phyloP scores from a whole-genome alignment of 2,113 vertebrate genomes.

The Poeciliopsis turrubarensis region DNA sequence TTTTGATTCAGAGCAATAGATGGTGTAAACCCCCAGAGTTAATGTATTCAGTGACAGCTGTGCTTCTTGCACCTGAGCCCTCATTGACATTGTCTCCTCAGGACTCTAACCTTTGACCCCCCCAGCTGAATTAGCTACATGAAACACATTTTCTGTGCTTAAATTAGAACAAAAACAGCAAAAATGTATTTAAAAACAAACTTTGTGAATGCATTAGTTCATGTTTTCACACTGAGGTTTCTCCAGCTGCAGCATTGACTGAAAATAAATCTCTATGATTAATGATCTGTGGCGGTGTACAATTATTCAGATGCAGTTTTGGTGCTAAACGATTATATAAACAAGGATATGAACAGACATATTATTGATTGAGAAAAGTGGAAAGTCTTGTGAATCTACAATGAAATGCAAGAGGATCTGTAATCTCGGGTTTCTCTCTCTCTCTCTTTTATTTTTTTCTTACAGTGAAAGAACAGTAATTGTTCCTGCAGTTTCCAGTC shows the following conservation, averaged over 20 bases:
- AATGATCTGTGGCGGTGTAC: background rate
- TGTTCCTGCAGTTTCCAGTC: background rate
- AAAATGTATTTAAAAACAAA: background rate
- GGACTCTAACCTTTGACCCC: constrained; percentile 49
- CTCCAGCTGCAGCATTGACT: background rate
- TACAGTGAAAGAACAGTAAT: background rate
- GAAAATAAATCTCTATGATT: background rate
- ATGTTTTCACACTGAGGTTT: background rate
- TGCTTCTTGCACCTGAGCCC: constrained; percentile 53
- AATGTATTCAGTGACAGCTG: constrained; percentile 23
- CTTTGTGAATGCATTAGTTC: background rate
- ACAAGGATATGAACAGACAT: background rate
- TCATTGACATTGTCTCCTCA: constrained; percentile 47
- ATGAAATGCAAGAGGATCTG: too few species aligned
- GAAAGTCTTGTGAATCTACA: too few species aligned
- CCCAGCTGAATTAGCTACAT: constrained; percentile 45
- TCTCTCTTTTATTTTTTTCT: background rate
- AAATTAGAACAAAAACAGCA: constrained; percentile 29
- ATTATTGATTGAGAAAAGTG: too few species aligned
- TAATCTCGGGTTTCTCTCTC: too few species aligned
- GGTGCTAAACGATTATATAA: too few species aligned
- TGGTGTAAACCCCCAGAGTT: constrained; percentile 7
- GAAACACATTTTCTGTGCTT: constrained; percentile 3
- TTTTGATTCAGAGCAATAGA: background rate
- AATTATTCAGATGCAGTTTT: too few species aligned